Evolutionary conservation across 92 coral and sea anemone genomes (phyloP).

Genomic region (Scolanthus callimorphus): DNA sequence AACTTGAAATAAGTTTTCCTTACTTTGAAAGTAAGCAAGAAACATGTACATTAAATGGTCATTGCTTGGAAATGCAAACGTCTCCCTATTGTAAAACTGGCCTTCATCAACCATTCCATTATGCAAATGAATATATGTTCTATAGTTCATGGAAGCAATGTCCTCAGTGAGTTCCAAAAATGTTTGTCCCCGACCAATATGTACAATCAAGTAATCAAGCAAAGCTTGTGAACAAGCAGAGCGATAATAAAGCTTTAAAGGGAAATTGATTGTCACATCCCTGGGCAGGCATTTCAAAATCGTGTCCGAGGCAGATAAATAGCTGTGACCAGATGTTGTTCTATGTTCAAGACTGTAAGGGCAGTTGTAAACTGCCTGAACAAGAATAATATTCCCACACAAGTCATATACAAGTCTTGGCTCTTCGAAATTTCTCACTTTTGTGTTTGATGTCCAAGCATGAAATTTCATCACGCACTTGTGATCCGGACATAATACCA

Average conservation of each 20-base stretch:
- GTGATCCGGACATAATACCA: constrained; percentile 42
- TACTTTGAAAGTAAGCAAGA: constrained; percentile 18
- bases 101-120: background rate
- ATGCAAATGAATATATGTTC: background rate
- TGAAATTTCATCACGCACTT: constrained; percentile 17
- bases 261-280: constrained; percentile 12
- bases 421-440: constrained; percentile 23
- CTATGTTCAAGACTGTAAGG: constrained; percentile 7
- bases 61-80: constrained; percentile 42
- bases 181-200: constrained; percentile 48
- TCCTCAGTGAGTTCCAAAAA: constrained; percentile 35
- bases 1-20: constrained; percentile 5
- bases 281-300: constrained; percentile 21
- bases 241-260: constrained; percentile 25
- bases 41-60: constrained; percentile 49
- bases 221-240: constrained; percentile 28
- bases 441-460: constrained; percentile 26
- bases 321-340: constrained; percentile 29
- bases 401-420: constrained; percentile 59
- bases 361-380: constrained; percentile 51
- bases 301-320: constrained; percentile 41
- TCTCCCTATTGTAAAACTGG: constrained; percentile 13
- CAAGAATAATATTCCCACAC: constrained; percentile 37
- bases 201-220: constrained; percentile 33
- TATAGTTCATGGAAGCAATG: constrained; percentile 38